Evolutionary conservation across 92 coral and sea anemone species (phyloP), one percentile per base, ranked within the genome.

Genomic region (Actinostola sp.): DNA sequence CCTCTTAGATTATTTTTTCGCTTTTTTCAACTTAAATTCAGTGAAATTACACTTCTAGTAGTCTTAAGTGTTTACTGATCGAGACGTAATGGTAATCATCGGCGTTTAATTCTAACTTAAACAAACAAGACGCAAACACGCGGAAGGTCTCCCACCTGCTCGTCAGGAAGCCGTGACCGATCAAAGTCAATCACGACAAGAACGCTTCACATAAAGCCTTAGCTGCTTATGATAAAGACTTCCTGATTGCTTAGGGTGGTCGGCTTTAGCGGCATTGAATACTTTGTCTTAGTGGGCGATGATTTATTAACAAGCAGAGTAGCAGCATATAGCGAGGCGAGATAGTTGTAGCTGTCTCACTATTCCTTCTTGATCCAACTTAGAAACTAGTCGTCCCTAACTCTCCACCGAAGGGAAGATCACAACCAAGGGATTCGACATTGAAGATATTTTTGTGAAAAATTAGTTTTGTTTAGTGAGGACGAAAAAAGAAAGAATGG

Each of bases 231-330:
- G 8, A 17, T n/a, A 48, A 4, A 41, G 19, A 48, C 54, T 53
- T 53, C 28, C 59, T 53, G 59, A 53, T 53, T 53, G 27, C 30
- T n/a, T 1, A 53, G 25, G 59, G 11, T 6, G 59, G 59, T 7
- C 8, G 1, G 59, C 25, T 53, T 7, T n/a, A n/a, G 25, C 11
- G 11, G 11, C 42, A 36, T 36, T 11, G 28, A 20, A 53, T 20
- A 20, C 59, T 53, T 20, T 53, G 14, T 11, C 59, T 4, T 13
- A 1, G 59, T 53, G 59, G 59, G 59, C 59, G 59, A 53, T 53
- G 59, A 53, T 53, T 53, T 53, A 53, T 53, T 53, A 4, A 7
- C 30, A 1, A 53, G 8, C 5, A 53, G 8, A 53, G 29, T 36
- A 36, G 11, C 42, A 36, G 31, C 25, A 16, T 53, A 53, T 16